Evolutionary conservation across 2,113 vertebrate species (phyloP).

Genomic region (Ctenodactylus gundi): DNA sequence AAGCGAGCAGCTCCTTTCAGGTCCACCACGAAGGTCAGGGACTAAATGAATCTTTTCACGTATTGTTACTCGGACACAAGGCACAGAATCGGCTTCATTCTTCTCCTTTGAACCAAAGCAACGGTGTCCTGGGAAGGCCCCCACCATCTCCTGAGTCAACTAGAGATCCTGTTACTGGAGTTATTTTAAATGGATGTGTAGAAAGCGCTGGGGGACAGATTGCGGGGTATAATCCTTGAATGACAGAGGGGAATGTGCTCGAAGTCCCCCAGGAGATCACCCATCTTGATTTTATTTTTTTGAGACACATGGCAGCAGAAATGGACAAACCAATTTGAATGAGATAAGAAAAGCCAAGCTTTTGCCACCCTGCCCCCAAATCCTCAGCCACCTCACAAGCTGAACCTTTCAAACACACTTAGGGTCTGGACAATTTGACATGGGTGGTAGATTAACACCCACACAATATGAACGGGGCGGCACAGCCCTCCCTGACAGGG

Average conservation of each 20-base stretch:
- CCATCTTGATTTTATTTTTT: slow-evolving; percentile 75
- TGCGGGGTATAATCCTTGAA: slow-evolving; percentile 75
- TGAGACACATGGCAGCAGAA: slow-evolving; percentile 69
- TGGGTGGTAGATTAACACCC: slow-evolving; percentile 77
- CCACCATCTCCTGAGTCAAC: slow-evolving; percentile 67
- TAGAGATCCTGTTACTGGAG: slow-evolving; percentile 78
- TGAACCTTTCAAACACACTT: slow-evolving; percentile 76
- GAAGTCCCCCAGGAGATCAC: slow-evolving; percentile 65
- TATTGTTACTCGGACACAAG: slow-evolving; percentile 80
- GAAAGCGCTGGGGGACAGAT: slow-evolving; percentile 72
- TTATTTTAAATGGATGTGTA: slow-evolving; percentile 76
- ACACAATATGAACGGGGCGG: slow-evolving; percentile 68
- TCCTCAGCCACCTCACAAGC: slow-evolving; percentile 78
- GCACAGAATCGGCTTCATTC: slow-evolving; percentile 77
- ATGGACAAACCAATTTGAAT: slow-evolving; percentile 79
- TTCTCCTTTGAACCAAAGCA: slow-evolving; percentile 78
- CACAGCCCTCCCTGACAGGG: slow-evolving; percentile 42
- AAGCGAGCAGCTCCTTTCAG: slow-evolving; percentile 73
- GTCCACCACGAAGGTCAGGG: slow-evolving; percentile 73
- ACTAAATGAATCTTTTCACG: slow-evolving; percentile 80
- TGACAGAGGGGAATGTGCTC: slow-evolving; percentile 57
- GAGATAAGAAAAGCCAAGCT: slow-evolving; percentile 78
- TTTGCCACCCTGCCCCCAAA: slow-evolving; percentile 72
- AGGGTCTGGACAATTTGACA: slow-evolving; percentile 75
- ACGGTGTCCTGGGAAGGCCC: slow-evolving; percentile 68